phyloP scores from a whole-genome alignment of 1,140 invertebrate species.

The Nasonia vitripennis region DNA sequence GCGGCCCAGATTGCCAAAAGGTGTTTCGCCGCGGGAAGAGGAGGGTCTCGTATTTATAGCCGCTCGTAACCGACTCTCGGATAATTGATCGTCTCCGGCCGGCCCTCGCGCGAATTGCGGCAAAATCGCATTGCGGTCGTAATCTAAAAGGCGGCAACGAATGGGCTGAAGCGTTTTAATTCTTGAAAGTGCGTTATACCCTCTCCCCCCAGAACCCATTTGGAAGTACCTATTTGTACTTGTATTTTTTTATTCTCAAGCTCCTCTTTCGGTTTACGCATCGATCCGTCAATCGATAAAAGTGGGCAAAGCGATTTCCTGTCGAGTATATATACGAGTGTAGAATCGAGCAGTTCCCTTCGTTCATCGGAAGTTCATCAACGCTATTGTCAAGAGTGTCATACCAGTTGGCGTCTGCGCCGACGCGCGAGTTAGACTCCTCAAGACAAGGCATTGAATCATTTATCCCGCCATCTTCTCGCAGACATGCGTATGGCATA shows the following conservation, averaged over 20 bases:
- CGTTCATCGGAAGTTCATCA: constrained; percentile 7
- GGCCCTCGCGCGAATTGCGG: neutral
- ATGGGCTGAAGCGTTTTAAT: neutral
- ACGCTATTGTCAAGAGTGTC: neutral
- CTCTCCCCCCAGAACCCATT: too few relatives aligned
- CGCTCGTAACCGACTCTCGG: constrained; percentile 6
- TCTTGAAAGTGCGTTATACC: neutral
- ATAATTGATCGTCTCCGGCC: constrained; percentile 22
- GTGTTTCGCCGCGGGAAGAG: neutral
- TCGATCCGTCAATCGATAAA: neutral
- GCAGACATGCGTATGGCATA: neutral
- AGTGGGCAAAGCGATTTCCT: neutral
- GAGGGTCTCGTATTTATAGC: constrained; percentile 21
- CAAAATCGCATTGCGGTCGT: constrained; percentile 11
- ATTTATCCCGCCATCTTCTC: constrained; percentile 31
- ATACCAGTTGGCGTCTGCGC: neutral
- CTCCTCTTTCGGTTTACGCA: too few relatives aligned
- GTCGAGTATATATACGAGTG: too few relatives aligned
- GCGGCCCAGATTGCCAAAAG: constrained; percentile 37
- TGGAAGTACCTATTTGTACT: too few relatives aligned
- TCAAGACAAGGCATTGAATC: constrained; percentile 34
- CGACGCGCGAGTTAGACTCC: neutral
- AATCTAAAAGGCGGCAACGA: constrained; percentile 6
- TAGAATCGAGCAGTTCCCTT: too few relatives aligned
- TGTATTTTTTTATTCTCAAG: neutral